Evolutionary conservation across 2,888 invertebrate genomes (phyloP).

Genomic region (Cacoxenus indagator): DNA sequence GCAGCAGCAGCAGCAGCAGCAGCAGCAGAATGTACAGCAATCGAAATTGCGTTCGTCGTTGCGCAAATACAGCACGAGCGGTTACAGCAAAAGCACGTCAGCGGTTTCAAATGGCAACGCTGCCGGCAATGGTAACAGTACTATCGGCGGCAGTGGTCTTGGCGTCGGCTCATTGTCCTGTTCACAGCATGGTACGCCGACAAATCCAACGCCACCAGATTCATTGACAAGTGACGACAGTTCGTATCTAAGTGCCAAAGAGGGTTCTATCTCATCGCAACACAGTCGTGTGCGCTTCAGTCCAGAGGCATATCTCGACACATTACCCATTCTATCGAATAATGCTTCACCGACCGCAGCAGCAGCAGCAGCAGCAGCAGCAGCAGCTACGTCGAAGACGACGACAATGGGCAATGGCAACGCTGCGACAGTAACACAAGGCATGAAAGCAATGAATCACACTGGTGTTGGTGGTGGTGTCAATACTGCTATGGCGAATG

Average conservation of each 20-base stretch:
- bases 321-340: conserved; percentile 45
- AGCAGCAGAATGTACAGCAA: conserved; percentile 52
- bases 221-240: conserved; percentile 89
- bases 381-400: conserved; percentile 35
- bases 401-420: too few species aligned
- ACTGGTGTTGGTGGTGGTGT: conserved; percentile 8
- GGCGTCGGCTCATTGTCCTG: conserved; percentile 32
- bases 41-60: conserved; percentile 84
- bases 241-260: conserved; percentile 89
- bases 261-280: conserved; percentile 78
- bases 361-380: conserved; percentile 29
- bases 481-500: conserved; percentile 14
- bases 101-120: conserved; percentile 72
- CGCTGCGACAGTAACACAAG: too few species aligned
- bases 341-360: background rate
- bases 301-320: conserved; percentile 79
- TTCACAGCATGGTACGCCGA: conserved; percentile 75
- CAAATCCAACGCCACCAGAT: conserved; percentile 88
- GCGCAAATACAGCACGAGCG: conserved; percentile 76
- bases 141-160: background rate
- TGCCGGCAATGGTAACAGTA: conserved; percentile 71
- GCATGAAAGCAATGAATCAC: too few species aligned
- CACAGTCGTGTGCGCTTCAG: conserved; percentile 83
- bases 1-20: conserved; percentile 38
- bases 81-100: conserved; percentile 68